phyloP scores from a whole-genome alignment of 2,888 invertebrate species.

The Leuctra nigra region DNA sequence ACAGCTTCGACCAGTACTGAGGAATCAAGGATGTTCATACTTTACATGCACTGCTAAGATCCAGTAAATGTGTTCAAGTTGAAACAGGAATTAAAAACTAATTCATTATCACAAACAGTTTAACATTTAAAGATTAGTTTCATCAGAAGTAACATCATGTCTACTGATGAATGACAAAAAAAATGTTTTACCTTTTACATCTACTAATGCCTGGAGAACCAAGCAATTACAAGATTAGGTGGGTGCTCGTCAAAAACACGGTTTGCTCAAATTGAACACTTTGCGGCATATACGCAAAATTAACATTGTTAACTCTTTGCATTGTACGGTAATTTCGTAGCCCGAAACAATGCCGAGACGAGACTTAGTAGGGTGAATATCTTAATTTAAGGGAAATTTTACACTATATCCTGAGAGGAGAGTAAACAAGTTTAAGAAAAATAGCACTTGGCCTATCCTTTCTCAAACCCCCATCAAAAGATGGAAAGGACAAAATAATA shows the following conservation, averaged over 20 bases:
- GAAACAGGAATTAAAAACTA: neutral
- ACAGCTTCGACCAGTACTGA: too few relatives aligned
- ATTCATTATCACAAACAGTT: neutral
- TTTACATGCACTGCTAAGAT: neutral
- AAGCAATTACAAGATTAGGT: slow-evolving; percentile 10
- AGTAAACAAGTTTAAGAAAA: neutral
- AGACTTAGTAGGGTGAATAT: neutral
- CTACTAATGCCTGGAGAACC: neutral
- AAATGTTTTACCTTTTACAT: neutral
- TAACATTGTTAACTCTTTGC: neutral
- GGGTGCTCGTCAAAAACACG: slow-evolving; percentile 18
- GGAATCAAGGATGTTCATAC: too few relatives aligned
- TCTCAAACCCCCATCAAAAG: neutral
- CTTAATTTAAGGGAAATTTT: neutral
- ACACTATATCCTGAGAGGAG: slow-evolving; percentile 9
- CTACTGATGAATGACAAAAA: neutral
- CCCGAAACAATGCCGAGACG: slow-evolving; percentile 10
- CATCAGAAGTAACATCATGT: neutral
- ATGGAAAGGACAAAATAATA: neutral
- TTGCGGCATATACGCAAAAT: slow-evolving; percentile 9
- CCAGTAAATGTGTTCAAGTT: neutral
- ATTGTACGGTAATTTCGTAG: neutral
- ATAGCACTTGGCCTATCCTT: neutral
- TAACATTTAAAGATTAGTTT: neutral
- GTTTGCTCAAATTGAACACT: slow-evolving; percentile 14